Evolutionary conservation across 2,113 vertebrate genomes (phyloP).

Genomic region (Pagrus major): DNA sequence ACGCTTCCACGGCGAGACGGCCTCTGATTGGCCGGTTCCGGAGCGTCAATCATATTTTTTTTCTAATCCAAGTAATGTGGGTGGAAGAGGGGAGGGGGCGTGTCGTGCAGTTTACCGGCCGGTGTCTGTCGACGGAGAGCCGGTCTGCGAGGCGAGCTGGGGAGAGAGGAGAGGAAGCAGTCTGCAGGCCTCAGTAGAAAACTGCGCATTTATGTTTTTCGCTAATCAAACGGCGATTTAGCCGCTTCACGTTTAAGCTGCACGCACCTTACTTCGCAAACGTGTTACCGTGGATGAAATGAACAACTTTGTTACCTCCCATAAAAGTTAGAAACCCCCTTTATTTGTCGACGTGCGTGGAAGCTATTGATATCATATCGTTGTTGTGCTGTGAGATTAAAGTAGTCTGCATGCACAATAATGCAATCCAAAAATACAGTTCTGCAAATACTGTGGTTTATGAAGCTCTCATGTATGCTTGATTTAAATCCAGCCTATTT

Average conservation of each 20-base stretch:
- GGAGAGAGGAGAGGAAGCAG: constrained; percentile 18
- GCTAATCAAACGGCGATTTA: not conserved
- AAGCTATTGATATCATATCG: not conserved
- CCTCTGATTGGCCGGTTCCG: constrained; percentile 71
- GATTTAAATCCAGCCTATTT: not conserved
- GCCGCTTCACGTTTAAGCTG: not conserved
- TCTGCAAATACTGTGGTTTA: not conserved
- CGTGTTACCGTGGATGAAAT: not conserved
- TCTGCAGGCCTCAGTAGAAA: constrained; percentile 30
- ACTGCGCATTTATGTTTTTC: constrained; percentile 52
- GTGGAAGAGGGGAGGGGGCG: constrained; percentile 68
- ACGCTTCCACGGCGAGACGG: constrained; percentile 75
- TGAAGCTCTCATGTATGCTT: not conserved
- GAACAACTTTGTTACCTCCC: not conserved
- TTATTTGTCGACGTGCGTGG: not conserved
- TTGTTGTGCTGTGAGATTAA: too few relatives aligned
- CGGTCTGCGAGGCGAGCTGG: constrained; percentile 42
- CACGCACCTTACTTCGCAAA: not conserved
- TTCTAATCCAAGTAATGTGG: constrained; percentile 42
- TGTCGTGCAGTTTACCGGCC: constrained; percentile 83
- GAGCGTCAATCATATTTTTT: constrained; percentile 65
- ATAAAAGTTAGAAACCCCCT: not conserved
- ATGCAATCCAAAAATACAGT: not conserved
- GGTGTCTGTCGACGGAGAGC: constrained; percentile 74
- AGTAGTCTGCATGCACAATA: not conserved